Percentiles rank a stretch among this genome's conserved stretches.
These are phyloP conservation scores for Echeneis naucrates DNA, from an alignment of 2,797 vertebrate species.

Conservation along the genomic window DNA sequence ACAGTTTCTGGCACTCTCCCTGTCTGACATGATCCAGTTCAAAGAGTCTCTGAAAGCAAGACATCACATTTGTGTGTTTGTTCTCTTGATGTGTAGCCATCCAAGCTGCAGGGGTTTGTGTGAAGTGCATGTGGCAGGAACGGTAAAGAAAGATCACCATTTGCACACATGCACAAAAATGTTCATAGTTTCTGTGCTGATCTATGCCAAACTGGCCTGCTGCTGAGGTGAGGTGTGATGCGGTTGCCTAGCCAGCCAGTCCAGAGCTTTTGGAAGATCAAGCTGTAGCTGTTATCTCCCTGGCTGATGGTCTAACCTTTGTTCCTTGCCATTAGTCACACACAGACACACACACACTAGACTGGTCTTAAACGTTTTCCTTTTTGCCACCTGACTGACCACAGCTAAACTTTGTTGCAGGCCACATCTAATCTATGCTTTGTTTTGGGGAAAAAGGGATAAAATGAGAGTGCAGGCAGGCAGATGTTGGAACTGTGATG, in stretches of 20 bases:
- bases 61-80: conserved; percentile 3
- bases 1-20: neutral
- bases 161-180: conserved; percentile 5
- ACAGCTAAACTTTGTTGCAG: conserved; percentile 33
- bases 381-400: conserved; percentile 49
- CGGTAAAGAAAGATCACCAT: conserved; percentile 4
- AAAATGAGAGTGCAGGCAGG: conserved; percentile 4
- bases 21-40: conserved; percentile 10
- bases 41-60: conserved; percentile 27
- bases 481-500: neutral
- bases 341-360: neutral
- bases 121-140: neutral
- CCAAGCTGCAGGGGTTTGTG: conserved; percentile 4
- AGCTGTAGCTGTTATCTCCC: conserved; percentile 66
- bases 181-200: conserved; percentile 20
- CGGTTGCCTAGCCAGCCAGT: conserved; percentile 45
- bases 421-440: conserved; percentile 26
- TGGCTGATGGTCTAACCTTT: conserved; percentile 63
- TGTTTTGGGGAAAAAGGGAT: conserved; percentile 2
- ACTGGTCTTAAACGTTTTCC: conserved; percentile 28
- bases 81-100: conserved; percentile 15
- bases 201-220: conserved; percentile 19
- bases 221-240: conserved; percentile 47
- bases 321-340: conserved; percentile 48
- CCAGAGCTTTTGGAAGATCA: conserved; percentile 56